Conservation (phyloP, 1,140 invertebrate genomes). For the Drosophila seguyi region DNA sequence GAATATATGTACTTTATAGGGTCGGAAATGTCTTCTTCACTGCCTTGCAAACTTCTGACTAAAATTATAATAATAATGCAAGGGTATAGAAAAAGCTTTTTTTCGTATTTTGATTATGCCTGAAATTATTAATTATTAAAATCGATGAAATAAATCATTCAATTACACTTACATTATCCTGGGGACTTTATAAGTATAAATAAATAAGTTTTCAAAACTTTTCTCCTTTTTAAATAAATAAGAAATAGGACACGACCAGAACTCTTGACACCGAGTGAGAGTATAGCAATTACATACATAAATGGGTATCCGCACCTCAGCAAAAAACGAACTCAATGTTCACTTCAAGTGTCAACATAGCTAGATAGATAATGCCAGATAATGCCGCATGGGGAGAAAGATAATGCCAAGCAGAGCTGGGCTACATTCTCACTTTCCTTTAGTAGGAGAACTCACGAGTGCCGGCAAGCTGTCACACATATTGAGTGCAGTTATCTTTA, state of each 20-base stretch:
- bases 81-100: too few relatives aligned
- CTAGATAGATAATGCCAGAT: constrained; percentile 25
- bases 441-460: constrained; percentile 38
- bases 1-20: too few relatives aligned
- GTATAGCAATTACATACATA: neutral
- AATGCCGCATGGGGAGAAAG: constrained; percentile 16
- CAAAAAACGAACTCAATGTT: neutral
- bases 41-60: too few relatives aligned
- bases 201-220: too few relatives aligned
- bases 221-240: neutral
- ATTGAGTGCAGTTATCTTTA: constrained; percentile 54
- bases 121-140: too few relatives aligned
- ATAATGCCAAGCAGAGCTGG: constrained; percentile 18
- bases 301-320: neutral
- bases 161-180: neutral
- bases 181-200: neutral
- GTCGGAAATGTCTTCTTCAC: too few relatives aligned
- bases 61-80: too few relatives aligned
- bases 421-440: constrained; percentile 18
- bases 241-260: neutral
- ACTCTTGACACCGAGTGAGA: neutral
- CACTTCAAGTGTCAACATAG: constrained; percentile 13
- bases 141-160: neutral
- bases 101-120: too few relatives aligned
- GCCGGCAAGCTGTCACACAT: constrained; percentile 13